Evolutionary conservation across 2,113 vertebrate species (phyloP).

Genomic region (Ochotona curzoniae): DNA sequence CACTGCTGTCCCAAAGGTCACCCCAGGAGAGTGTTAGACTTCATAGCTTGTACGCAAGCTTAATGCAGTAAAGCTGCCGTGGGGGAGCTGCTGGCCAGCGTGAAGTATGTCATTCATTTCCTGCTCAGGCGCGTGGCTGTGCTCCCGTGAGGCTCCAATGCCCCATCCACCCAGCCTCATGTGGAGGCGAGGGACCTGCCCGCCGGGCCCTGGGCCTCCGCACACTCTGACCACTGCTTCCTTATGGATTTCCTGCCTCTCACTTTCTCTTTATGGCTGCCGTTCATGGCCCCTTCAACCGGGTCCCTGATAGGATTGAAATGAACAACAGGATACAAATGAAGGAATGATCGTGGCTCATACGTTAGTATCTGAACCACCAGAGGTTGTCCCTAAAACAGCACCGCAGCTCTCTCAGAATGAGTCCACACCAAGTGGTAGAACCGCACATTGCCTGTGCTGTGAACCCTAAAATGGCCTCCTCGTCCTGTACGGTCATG

Average conservation of each 20-base stretch:
- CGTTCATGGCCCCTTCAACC: background rate
- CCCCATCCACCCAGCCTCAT: background rate
- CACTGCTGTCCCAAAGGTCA: background rate
- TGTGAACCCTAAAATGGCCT: background rate
- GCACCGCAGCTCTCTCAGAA: background rate
- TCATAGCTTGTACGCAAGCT: conserved; percentile 5
- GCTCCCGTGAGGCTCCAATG: background rate
- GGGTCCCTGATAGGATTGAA: background rate
- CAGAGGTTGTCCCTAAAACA: background rate
- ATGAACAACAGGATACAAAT: background rate
- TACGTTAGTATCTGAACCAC: background rate
- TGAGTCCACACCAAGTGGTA: too few relatives aligned
- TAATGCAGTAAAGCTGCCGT: conserved; percentile 22
- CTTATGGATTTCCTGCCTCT: background rate
- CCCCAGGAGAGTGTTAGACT: background rate
- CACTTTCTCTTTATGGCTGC: background rate
- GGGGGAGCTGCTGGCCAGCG: background rate
- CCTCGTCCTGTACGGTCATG: background rate
- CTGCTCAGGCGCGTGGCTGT: background rate
- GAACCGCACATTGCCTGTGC: background rate
- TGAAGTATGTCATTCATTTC: conserved; percentile 20
- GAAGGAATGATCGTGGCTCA: background rate
- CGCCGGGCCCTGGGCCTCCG: too few relatives aligned
- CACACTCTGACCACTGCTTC: background rate
- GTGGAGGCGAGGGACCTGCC: background rate